Evolutionary conservation across 2,888 invertebrate genomes (phyloP), one percentile per base, ranked within the genome.

Genomic region (Drosophila incognita): DNA sequence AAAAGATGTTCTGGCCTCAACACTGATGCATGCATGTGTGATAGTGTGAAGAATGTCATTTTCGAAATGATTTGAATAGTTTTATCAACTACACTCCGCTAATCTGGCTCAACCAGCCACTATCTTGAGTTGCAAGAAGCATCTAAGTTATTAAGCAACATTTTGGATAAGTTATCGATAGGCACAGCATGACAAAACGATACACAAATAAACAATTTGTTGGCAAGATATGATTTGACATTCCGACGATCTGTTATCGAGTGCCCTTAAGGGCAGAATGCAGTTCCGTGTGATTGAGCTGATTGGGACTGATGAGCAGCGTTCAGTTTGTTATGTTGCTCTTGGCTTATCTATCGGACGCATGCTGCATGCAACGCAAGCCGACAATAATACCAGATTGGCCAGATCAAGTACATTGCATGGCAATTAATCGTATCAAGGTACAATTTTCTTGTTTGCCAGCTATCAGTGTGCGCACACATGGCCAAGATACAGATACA

Each of bases 401-500:
- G 69, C 63, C 56, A 64, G 75, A 62, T 62, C 61, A 56, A 61
- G 72, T 42, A 63, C 62, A 57, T 13, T 31, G 54, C 54, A 46
- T 38, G 40, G 48, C 52, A 48, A 42, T 35, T 59, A 58, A 53
- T 58, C 52, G 69, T 35, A 73, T 57, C 65, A 78, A 64, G 56
- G 79, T 74, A 74, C 48, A 58, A 40, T 61, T 42, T 48, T 53
- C 60, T 64, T 59, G 57, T 31, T 33, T 10, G 15, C n/a, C n/a
- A 42, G 46, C 60, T 75, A 75, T 75, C 75, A 79, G 79, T 27
- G 48, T 49, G 40, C 35, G 53, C 57, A 79, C 74, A 51, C 66
- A 66, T 33, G 53, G 46, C 49, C 59, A 51, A 70, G 51, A 49
- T 52, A 56, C 52, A 69, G 53, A 48, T 48, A 51, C 48, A 69